phyloP scores from a whole-genome alignment of 1,140 invertebrate species.

The Drosophila fuyamai region DNA sequence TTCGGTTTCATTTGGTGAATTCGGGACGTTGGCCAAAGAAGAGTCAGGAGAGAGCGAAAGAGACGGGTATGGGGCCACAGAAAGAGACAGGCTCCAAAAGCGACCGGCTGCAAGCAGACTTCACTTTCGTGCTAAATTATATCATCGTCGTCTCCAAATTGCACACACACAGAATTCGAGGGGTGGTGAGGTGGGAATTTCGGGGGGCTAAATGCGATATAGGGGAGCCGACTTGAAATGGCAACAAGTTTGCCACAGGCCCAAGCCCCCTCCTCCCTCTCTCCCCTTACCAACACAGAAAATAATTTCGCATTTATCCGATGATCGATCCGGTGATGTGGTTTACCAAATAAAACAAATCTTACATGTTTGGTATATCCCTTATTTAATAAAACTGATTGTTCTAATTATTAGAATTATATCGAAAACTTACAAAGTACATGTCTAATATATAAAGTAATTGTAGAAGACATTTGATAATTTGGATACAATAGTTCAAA shows the following conservation, averaged over 20 bases:
- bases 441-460: no score
- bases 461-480: no score
- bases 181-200: slow-evolving; percentile 8
- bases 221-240: slow-evolving; percentile 51
- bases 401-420: no score
- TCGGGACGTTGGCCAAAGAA: slow-evolving; percentile 32
- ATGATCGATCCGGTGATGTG: background rate
- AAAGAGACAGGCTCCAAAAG: slow-evolving; percentile 15
- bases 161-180: slow-evolving; percentile 33
- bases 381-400: no score
- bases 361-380: background rate
- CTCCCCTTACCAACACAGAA: slow-evolving; percentile 4
- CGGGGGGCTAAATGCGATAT: slow-evolving; percentile 45
- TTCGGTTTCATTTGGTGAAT: slow-evolving; percentile 75
- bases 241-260: slow-evolving; percentile 75
- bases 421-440: no score
- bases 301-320: slow-evolving; percentile 2
- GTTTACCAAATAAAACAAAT: background rate
- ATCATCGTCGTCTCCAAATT: slow-evolving; percentile 75
- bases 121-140: slow-evolving; percentile 82
- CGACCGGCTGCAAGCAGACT: slow-evolving; percentile 70
- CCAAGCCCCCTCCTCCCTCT: slow-evolving; percentile 4
- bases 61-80: slow-evolving; percentile 9
- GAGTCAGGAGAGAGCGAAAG: slow-evolving; percentile 2
- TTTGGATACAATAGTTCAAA: no score